Conservation (phyloP, 1,140 invertebrate genomes). For the Bombus confusus region DNA sequence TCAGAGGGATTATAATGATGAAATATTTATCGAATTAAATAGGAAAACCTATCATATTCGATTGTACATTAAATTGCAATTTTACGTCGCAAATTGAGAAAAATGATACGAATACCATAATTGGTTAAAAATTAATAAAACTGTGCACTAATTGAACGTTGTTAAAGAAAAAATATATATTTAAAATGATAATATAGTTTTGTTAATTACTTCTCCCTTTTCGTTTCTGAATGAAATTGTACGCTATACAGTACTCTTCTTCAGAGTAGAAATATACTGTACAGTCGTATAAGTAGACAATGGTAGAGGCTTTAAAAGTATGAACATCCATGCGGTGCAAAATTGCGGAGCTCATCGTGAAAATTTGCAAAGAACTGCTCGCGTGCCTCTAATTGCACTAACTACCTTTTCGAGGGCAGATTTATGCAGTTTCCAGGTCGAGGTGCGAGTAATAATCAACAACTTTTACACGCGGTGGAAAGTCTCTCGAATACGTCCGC, state of each 20-base stretch:
- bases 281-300: background rate
- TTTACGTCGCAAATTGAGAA: too few relatives aligned
- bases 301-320: background rate
- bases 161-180: background rate
- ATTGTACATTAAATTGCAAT: too few relatives aligned
- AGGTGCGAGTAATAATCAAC: constrained; percentile 4
- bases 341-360: constrained; percentile 3
- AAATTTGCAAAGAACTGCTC: constrained; percentile 21
- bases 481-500: too few relatives aligned
- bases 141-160: too few relatives aligned
- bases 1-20: background rate
- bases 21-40: background rate
- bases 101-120: too few relatives aligned
- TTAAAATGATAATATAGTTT: too few relatives aligned
- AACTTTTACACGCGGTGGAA: background rate
- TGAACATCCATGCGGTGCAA: background rate
- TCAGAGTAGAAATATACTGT: background rate
- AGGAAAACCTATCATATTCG: too few relatives aligned
- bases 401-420: background rate
- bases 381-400: constrained; percentile 27
- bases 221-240: background rate
- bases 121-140: too few relatives aligned
- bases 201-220: too few relatives aligned
- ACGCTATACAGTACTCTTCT: background rate
- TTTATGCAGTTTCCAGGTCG: constrained; percentile 10